Evolutionary conservation across 2,113 vertebrate genomes (phyloP).

Genomic region (Carlito syrichta): DNA sequence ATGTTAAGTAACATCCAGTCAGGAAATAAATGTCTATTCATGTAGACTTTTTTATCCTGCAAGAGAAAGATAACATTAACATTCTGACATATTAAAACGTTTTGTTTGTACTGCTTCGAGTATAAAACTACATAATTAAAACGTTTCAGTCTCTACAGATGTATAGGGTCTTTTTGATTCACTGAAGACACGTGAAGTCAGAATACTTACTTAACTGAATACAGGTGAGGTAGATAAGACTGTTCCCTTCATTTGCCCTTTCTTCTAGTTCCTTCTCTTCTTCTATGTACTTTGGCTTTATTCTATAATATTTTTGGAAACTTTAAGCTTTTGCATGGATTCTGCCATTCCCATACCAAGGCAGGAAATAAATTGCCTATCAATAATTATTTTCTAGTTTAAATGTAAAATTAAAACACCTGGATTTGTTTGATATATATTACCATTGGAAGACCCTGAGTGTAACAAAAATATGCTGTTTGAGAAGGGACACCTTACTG

Average conservation of each 20-base stretch:
- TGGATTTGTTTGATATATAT: background rate
- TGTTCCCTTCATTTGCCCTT: background rate
- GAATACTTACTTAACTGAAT: conserved; percentile 10
- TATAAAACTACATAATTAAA: background rate
- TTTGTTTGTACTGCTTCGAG: background rate
- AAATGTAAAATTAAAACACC: background rate
- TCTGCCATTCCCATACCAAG: background rate
- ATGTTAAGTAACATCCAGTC: conserved; percentile 11
- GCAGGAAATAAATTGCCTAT: background rate
- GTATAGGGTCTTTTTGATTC: background rate
- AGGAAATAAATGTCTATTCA: conserved; percentile 54
- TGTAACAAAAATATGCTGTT: background rate
- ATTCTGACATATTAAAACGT: conserved; percentile 48
- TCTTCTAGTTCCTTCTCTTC: background rate
- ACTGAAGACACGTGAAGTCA: background rate
- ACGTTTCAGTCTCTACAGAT: background rate
- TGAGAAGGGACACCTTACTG: background rate
- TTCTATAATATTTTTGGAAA: background rate
- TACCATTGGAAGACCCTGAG: fast-evolving
- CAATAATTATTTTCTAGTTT: background rate
- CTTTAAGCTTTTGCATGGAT: background rate
- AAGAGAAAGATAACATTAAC: conserved; percentile 53
- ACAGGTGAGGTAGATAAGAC: too few relatives aligned
- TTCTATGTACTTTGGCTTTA: background rate
- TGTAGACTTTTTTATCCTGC: background rate